Conservation (phyloP, 2,113 vertebrate species). For the Cacatua alba region DNA sequence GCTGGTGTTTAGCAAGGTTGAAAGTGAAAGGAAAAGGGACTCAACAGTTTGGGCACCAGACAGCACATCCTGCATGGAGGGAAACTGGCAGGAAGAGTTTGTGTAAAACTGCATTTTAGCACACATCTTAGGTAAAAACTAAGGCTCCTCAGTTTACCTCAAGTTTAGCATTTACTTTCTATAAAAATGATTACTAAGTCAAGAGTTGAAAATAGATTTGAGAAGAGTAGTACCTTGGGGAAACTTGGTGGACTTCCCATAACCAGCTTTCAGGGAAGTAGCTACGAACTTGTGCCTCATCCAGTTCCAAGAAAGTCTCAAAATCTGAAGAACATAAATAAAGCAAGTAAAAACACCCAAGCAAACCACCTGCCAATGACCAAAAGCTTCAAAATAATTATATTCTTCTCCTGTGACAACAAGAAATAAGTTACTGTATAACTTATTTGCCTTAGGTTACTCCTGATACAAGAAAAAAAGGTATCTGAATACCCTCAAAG, state of each 20-base stretch:
- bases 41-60: not conserved
- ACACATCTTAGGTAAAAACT: accelerated
- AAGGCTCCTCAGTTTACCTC: not conserved
- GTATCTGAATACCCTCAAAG: not conserved
- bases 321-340: constrained; percentile 67
- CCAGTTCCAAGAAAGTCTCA: constrained; percentile 69
- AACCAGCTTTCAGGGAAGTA: constrained; percentile 97
- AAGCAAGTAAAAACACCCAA: not conserved
- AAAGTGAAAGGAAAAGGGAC: not conserved
- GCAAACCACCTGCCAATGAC: not conserved
- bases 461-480: not conserved
- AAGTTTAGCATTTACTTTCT: not conserved
- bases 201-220: not conserved
- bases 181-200: not conserved
- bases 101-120: not conserved
- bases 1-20: not conserved
- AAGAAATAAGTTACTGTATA: not conserved
- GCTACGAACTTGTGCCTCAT: constrained; percentile 82
- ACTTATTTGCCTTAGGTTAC: not conserved
- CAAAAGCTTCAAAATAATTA: not conserved
- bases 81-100: not conserved
- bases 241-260: constrained; percentile 87
- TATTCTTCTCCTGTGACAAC: not conserved
- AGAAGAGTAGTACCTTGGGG: constrained; percentile 60
- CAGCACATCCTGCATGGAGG: not conserved